Conservation (phyloP, 2,888 invertebrate species). For the Scrobipalpa costella region DNA sequence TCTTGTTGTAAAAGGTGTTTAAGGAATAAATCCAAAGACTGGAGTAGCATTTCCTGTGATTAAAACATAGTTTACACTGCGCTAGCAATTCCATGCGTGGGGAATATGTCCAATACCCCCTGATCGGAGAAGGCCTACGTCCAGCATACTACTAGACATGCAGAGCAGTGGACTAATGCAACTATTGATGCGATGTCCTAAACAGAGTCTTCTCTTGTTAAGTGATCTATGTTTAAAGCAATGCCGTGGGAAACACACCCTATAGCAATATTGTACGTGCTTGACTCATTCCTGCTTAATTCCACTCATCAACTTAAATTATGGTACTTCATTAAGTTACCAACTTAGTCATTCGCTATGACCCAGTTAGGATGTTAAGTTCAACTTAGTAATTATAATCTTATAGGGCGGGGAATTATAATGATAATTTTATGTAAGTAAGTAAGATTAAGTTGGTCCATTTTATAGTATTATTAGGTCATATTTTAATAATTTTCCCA, state of each 20-base stretch:
- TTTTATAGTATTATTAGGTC: background rate
- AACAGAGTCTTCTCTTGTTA: background rate
- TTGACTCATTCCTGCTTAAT: constrained; percentile 25
- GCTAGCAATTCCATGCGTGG: too few relatives aligned
- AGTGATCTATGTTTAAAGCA: background rate
- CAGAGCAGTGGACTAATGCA: too few relatives aligned
- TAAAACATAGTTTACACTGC: too few relatives aligned
- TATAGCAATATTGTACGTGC: constrained; percentile 24
- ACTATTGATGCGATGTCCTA: too few relatives aligned
- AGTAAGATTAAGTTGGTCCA: background rate
- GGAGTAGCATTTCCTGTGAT: too few relatives aligned
- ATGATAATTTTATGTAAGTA: background rate
- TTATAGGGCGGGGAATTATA: constrained; percentile 9
- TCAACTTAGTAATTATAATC: constrained; percentile 11
- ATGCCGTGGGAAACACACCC: constrained; percentile 31
- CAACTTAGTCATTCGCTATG: constrained; percentile 1
- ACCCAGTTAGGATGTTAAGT: constrained; percentile 19
- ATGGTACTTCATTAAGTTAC: constrained; percentile 14
- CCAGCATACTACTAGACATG: too few relatives aligned
- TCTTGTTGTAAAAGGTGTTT: too few relatives aligned
- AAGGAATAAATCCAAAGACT: too few relatives aligned
- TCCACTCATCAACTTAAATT: constrained; percentile 25
- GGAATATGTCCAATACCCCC: too few relatives aligned
- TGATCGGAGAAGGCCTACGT: too few relatives aligned
- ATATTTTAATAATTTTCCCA: too few relatives aligned